Evolutionary conservation across 1,140 invertebrate genomes (phyloP).

Genomic region (Parasteatoda tepidariorum): DNA sequence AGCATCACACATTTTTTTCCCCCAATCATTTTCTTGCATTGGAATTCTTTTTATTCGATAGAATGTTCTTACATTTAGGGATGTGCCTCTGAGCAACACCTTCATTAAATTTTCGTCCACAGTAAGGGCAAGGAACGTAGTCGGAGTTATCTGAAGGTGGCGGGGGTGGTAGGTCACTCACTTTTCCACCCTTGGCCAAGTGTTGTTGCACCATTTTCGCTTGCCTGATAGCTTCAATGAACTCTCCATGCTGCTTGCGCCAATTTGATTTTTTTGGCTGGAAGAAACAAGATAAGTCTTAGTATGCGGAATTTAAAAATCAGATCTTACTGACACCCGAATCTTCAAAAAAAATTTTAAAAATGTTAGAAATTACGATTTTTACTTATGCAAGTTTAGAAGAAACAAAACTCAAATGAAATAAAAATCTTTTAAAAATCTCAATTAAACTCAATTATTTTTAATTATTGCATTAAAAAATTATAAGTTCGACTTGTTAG

Average conservation of each 20-base stretch:
- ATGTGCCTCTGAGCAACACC: constrained; percentile 92
- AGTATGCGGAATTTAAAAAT: background rate
- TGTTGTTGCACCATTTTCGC: constrained; percentile 87
- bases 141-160: constrained; percentile 74
- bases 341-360: too few species aligned
- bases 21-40: too few species aligned
- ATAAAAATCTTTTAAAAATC: too few species aligned
- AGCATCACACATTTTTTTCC: too few species aligned
- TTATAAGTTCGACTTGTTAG: too few species aligned
- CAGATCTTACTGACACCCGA: too few species aligned
- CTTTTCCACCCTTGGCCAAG: constrained; percentile 85
- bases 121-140: constrained; percentile 80
- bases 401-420: too few species aligned
- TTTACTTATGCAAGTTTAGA: too few species aligned
- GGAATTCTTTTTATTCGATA: constrained; percentile 46
- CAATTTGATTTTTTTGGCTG: constrained; percentile 68
- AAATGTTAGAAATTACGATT: too few species aligned
- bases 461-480: too few species aligned
- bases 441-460: too few species aligned
- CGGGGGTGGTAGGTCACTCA: constrained; percentile 89
- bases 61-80: constrained; percentile 79
- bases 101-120: constrained; percentile 83
- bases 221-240: constrained; percentile 75
- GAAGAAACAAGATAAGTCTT: constrained; percentile 3
- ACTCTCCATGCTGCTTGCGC: constrained; percentile 74